Evolutionary conservation across 1,140 invertebrate genomes (phyloP), one percentile per base, ranked within the genome.

Genomic region (Aethina tumida): DNA sequence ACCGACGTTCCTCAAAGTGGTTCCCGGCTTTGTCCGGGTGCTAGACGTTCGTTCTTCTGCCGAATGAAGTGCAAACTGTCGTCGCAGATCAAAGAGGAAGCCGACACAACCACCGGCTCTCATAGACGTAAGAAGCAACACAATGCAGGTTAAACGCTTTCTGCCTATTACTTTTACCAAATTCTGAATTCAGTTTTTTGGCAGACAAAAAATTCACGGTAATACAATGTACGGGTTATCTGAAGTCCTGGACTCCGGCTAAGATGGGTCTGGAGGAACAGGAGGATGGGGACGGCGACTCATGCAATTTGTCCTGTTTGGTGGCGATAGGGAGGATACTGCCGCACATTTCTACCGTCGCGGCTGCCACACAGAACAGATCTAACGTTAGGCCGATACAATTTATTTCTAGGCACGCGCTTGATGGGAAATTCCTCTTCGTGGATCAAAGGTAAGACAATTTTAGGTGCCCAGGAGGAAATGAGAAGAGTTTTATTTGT

Each of bases 351-450:
- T 59, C 62, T n/a, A 60, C 53, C 12, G 43, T 62, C 4, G 60
- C 66, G 2, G 36, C 60, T 32, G 53, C 56, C 25, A 59, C 52
- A 18, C 44, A 50, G 40, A 22, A 45, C 35, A 49, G 60, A 47
- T 58, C 68, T 1, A 69, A 69, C 26, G 57, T 68, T 5, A 59
- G 71, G 17, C 67, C 70, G 5, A 67, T 81, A 27, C 74, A 79
- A 54, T 90, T 83, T 57, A 74, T 79, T 39, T 93, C 91, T 16
- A 78, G 94, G 29, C 93, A 97, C 65, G 84, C 84, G 14, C 76
- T 87, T 34, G 93, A 97, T 56, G 93, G 94, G 15, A 96, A 95
- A 63, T 96, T 97, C 62, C 90, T 93, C n/a, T 98, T 97, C 69
- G 90, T 97, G 13, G 95, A 97, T 65, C 85, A 89, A 60, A 77